phyloP scores from a whole-genome alignment of 2,888 invertebrate genomes.

The Amphiduros pacificus region DNA sequence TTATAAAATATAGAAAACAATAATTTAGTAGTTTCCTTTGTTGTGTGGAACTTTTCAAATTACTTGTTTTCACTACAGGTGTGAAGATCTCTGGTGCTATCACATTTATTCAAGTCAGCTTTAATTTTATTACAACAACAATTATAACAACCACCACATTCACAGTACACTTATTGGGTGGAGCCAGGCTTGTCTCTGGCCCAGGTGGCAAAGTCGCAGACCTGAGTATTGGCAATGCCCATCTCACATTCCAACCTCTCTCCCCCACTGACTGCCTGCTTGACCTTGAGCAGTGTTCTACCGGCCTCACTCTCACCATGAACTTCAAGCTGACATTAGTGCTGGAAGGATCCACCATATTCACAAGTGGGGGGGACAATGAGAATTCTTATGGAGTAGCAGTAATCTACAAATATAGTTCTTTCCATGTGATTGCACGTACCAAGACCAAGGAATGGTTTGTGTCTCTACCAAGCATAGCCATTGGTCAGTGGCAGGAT shows the following conservation, averaged over 20 bases:
- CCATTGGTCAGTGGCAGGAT: neutral
- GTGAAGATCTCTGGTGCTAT: neutral
- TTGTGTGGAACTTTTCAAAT: no score
- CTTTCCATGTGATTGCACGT: neutral
- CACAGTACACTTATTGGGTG: no score
- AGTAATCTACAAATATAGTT: conserved; percentile 1
- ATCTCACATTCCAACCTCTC: no score
- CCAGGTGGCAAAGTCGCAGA: no score
- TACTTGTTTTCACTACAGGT: neutral
- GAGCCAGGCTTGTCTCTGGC: no score
- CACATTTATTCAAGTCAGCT: neutral
- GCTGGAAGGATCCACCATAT: conserved; percentile 2
- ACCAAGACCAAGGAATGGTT: conserved; percentile 4
- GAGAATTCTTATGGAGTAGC: conserved; percentile 4
- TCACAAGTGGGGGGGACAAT: conserved; percentile 4
- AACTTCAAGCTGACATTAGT: neutral
- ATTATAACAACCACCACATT: no score
- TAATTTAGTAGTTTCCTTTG: no score
- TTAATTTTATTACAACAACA: no score
- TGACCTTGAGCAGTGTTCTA: no score
- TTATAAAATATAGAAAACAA: no score
- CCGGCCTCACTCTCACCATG: neutral
- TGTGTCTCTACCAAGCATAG: neutral
- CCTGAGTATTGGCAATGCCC: no score
- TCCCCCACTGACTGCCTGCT: no score